phyloP scores from a whole-genome alignment of 2,113 vertebrate species.

The Tupaia chinensis region DNA sequence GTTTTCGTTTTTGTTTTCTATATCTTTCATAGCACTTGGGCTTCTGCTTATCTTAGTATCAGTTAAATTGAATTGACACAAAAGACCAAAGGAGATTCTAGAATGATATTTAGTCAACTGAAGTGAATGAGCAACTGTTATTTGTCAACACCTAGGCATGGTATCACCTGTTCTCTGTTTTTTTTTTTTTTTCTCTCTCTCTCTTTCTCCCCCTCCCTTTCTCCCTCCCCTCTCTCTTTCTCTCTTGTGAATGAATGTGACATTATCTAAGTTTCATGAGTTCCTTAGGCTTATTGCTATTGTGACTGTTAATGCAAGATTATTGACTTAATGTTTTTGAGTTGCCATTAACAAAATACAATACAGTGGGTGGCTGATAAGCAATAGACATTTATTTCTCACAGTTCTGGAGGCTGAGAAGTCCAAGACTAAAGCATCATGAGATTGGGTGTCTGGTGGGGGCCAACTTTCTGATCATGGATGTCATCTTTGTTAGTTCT shows the following conservation, averaged over 20 bases:
- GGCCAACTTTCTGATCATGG: background rate
- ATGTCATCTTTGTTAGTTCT: background rate
- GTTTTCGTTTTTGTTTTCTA: background rate
- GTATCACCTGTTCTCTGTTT: background rate
- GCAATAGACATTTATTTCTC: background rate
- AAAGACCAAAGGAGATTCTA: slow-evolving; percentile 14
- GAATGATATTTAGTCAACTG: background rate
- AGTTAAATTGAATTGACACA: background rate
- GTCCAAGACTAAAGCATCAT: background rate
- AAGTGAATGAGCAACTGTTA: background rate
- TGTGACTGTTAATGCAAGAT: background rate
- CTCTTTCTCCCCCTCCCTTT: background rate
- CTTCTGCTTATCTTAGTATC: background rate
- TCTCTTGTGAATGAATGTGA: background rate
- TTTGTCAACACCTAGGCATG: background rate
- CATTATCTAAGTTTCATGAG: background rate
- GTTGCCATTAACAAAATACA: background rate
- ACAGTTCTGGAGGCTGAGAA: background rate
- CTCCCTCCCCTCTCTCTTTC: background rate
- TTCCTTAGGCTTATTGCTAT: background rate
- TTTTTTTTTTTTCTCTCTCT: background rate
- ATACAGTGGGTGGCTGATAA: background rate
- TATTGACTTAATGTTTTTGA: background rate
- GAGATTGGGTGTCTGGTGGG: background rate
- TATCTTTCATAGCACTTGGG: background rate